Evolutionary conservation across 2,888 invertebrate genomes (phyloP).

Genomic region (Cantharis rustica): DNA sequence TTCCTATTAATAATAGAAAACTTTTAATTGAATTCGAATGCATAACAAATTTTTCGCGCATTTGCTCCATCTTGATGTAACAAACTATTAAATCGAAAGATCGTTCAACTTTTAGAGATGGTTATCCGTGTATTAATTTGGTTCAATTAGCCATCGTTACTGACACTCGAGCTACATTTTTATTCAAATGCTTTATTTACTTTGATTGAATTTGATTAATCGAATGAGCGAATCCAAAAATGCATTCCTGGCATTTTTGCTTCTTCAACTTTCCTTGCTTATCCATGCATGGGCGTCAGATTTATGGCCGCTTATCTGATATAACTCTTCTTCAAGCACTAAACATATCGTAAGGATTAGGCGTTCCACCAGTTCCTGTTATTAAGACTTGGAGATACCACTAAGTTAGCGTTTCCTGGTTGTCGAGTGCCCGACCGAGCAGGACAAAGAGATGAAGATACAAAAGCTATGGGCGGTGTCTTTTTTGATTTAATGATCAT

Average conservation of each 20-base stretch:
- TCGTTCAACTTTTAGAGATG: background rate
- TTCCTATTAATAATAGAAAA: background rate
- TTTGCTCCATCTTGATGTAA: background rate
- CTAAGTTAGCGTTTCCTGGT: background rate
- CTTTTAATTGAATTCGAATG: background rate
- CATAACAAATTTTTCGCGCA: background rate
- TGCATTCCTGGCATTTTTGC: background rate
- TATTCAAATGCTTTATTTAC: background rate
- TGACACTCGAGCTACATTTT: background rate
- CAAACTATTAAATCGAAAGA: conserved; percentile 1
- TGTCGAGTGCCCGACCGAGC: background rate
- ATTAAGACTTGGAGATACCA: too few species aligned
- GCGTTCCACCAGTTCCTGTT: background rate
- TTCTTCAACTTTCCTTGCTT: background rate
- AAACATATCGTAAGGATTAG: background rate
- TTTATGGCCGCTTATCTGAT: background rate
- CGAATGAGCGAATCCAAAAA: background rate
- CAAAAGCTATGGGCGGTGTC: background rate
- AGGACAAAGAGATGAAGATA: background rate
- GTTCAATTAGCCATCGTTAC: background rate
- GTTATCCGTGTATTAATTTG: background rate
- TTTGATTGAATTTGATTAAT: background rate
- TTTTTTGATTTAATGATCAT: background rate
- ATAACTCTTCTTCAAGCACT: background rate
- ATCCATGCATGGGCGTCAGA: background rate